A percentile compares a stretch with the other conserved stretches of the same genome.
Conservation (phyloP, 2,888 invertebrate genomes). For the Euphydryas editha region DNA sequence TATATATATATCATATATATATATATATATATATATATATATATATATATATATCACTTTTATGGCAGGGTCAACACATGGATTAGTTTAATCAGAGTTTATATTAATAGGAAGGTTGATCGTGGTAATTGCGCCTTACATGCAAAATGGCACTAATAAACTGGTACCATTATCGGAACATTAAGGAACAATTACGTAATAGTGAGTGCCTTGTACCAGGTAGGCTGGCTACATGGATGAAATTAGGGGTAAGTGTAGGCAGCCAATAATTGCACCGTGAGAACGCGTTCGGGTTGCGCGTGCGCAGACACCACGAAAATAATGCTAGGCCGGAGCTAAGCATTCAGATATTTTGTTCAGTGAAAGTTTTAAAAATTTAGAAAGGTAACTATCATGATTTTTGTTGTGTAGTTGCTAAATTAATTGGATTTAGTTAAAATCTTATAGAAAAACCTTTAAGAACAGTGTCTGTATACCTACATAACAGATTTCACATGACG, state of each 20-base stretch:
- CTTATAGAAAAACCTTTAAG: too few species aligned
- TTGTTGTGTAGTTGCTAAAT: background rate
- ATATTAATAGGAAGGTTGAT: background rate
- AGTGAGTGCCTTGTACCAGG: slow-evolving; percentile 39
- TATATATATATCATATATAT: too few species aligned
- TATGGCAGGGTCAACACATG: background rate
- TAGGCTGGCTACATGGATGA: slow-evolving; percentile 58
- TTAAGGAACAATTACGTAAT: slow-evolving; percentile 14
- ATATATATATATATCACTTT: too few species aligned
- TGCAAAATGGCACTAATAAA: slow-evolving; percentile 12
- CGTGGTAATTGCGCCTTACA: background rate
- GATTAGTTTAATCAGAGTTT: slow-evolving; percentile 3
- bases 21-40: too few species aligned
- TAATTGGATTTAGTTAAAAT: too few species aligned
- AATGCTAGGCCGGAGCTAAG: slow-evolving; percentile 11
- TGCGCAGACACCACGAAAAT: slow-evolving; percentile 44
- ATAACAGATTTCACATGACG: too few species aligned
- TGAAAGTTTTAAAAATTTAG: slow-evolving; percentile 26
- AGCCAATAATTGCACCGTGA: slow-evolving; percentile 79
- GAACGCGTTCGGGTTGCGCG: slow-evolving; percentile 55
- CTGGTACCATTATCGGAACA: slow-evolving; percentile 12
- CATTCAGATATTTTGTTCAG: slow-evolving; percentile 18
- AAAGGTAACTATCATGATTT: slow-evolving; percentile 13
- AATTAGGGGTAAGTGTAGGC: slow-evolving; percentile 77
- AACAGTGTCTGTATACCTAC: too few species aligned